Conservation (phyloP, 2,797 vertebrate genomes). For the Chaetodon trifasciatus region DNA sequence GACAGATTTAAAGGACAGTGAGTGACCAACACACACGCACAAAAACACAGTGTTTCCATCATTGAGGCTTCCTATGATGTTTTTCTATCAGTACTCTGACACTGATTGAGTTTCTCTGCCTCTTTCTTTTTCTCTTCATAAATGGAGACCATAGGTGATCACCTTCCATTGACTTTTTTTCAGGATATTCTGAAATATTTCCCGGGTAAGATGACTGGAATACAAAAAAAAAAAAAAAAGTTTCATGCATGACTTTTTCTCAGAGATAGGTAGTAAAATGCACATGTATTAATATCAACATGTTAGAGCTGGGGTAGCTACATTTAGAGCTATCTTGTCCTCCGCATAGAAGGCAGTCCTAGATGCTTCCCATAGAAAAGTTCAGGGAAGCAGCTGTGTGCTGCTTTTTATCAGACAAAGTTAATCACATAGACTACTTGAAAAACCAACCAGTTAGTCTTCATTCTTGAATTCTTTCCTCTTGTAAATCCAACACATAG, state of each 20-base stretch:
- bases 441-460: neutral
- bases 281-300: neutral
- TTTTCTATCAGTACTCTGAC: neutral
- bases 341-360: neutral
- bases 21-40: neutral
- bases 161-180: no score
- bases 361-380: neutral
- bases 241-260: no score
- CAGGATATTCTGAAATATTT: neutral
- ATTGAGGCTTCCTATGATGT: neutral
- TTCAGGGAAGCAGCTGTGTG: neutral
- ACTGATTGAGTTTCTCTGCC: neutral
- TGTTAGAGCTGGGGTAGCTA: neutral
- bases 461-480: rapidly evolving
- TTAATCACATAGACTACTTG: neutral
- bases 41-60: neutral
- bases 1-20: constrained; percentile 1
- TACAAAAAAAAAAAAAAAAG: no score
- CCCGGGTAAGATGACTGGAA: neutral
- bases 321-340: neutral
- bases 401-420: neutral
- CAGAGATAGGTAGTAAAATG: neutral
- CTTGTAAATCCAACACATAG: neutral
- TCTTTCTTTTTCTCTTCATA: neutral
- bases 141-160: neutral